Evolutionary conservation across 2,888 invertebrate genomes (phyloP), one percentile per base, ranked within the genome.

Genomic region (Drosophila paramelanica): DNA sequence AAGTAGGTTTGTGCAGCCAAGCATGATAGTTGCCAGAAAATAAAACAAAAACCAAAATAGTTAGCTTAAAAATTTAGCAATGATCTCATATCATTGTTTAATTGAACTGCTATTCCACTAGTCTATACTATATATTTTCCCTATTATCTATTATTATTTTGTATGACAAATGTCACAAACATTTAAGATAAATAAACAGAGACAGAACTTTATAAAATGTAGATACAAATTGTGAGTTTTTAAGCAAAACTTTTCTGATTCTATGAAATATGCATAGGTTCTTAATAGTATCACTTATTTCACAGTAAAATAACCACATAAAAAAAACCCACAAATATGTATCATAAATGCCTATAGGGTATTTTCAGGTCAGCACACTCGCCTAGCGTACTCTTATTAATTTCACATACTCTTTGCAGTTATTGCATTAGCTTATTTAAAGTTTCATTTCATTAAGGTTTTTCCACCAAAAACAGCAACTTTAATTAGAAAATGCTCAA

Each of bases 401-500:
- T 20, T 20, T 20, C 11, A 11, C 11, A 11, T n/a, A 42, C 7
- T n/a, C 4, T 43, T 11, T 14, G 11, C 14, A 11, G 33, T 60
- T 1, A 3, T 2, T 20, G 13, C 11, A 31, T 43, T 11, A 14
- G 36, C 20, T 17, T 13, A 43, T 43, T 42, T 31, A 31, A 7
- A 23, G 13, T n/a, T 38, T 7, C n/a, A 38, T 42, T 43, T 23
- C 5, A 10, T 38, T 10, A 11, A n/a, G 6, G 4, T 36, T 14
- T 33, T 41, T 36, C 5, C 20, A 10, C 10, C 2, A 31, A 42
- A 25, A 50, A 41, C 42, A 41, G 23, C 58, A 71, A 3, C 14
- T 33, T 58, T 71, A 47, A 43, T 56, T 51, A 51, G 55, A 55
- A 71, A 73, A 51, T 62, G 46, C 39, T 36, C 64, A 71, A 70